Evolutionary conservation across 35 echinoderm and acorn worm genomes (phyloP).

Genomic region (Diadema setosum): DNA sequence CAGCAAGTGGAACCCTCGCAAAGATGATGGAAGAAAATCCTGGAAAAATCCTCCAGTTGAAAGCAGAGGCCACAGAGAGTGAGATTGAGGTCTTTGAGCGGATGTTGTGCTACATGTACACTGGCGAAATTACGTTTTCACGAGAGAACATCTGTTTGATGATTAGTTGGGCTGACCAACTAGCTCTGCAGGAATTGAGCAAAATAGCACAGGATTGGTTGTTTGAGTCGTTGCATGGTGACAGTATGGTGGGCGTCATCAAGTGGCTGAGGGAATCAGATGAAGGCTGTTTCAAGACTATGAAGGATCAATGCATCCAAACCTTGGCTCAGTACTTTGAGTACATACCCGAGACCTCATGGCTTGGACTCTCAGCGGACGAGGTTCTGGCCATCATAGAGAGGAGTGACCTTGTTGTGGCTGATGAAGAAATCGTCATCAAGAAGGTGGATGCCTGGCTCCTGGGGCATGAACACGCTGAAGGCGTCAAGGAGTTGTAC

Average conservation of each 20-base stretch:
- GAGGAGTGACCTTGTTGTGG: background rate
- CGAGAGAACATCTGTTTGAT: background rate
- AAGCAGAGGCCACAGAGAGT: background rate
- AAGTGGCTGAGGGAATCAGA: background rate
- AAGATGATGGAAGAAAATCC: background rate
- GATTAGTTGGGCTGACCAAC: background rate
- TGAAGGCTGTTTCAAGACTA: background rate
- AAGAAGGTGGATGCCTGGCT: background rate
- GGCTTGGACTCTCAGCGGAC: background rate
- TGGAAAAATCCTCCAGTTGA: background rate
- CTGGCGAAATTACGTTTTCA: background rate
- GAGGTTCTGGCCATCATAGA: background rate
- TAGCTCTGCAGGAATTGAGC: background rate
- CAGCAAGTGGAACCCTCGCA: background rate
- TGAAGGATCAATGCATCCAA: background rate
- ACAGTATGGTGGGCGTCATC: background rate
- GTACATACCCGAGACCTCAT: constrained; percentile 5
- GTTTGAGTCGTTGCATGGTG: background rate
- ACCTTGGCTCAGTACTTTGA: background rate
- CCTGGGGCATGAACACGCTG: background rate
- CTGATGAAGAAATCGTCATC: background rate
- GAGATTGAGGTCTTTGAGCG: background rate
- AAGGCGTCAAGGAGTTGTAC: background rate
- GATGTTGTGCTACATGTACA: background rate
- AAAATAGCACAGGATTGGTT: background rate